Evolutionary conservation across 2,797 vertebrate species (phyloP).

Genomic region (Hippocampus kuda): DNA sequence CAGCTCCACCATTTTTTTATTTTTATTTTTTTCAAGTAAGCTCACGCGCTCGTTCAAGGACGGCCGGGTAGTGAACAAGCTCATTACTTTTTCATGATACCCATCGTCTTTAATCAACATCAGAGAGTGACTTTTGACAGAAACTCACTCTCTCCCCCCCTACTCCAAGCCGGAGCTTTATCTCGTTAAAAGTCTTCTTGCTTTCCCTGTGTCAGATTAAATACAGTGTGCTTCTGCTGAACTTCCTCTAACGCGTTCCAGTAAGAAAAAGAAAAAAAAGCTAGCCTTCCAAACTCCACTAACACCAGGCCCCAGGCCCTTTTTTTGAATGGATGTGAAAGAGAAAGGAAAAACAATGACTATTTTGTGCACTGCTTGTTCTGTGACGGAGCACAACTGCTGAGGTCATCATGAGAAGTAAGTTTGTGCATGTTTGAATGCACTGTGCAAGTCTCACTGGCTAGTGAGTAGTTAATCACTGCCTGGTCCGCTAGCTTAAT

Average conservation of each 20-base stretch:
- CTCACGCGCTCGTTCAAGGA: constrained; percentile 29
- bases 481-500: too few species aligned
- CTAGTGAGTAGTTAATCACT: too few species aligned
- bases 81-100: constrained; percentile 40
- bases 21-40: neutral
- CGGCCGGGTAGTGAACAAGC: constrained; percentile 7
- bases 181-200: constrained; percentile 16
- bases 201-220: constrained; percentile 16
- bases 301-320: neutral
- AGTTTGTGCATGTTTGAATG: neutral
- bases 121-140: neutral
- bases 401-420: neutral
- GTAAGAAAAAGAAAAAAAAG: neutral
- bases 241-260: constrained; percentile 11
- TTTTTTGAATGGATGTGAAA: constrained; percentile 7
- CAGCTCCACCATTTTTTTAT: constrained; percentile 15
- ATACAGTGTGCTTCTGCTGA: constrained; percentile 8
- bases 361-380: neutral
- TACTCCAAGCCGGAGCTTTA: constrained; percentile 5
- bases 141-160: constrained; percentile 5
- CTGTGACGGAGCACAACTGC: neutral
- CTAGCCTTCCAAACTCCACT: neutral
- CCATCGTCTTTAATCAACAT: constrained; percentile 32
- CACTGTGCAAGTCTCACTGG: neutral
- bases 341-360: neutral